These are phyloP conservation scores for Autographa gamma DNA, from an alignment of 2,888 invertebrate species.

Conservation along the genomic window DNA sequence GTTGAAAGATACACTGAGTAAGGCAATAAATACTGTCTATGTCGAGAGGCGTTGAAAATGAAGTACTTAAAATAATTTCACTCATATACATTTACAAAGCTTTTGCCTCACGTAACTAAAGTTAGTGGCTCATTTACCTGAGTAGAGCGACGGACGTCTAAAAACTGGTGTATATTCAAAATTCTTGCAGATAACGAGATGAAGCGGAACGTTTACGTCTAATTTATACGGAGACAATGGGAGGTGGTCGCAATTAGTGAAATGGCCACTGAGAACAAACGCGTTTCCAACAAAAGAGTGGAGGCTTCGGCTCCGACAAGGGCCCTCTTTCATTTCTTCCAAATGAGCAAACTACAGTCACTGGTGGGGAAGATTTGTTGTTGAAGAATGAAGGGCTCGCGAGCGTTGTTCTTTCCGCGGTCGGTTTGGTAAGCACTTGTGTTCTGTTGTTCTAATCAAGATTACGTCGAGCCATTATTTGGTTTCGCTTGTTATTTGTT, in stretches of 20 bases:
- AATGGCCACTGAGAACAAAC: slow-evolving; percentile 87
- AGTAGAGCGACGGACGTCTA: slow-evolving; percentile 37
- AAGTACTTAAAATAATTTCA: slow-evolving; percentile 54
- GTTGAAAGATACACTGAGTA: slow-evolving; percentile 54
- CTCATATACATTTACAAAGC: slow-evolving; percentile 43
- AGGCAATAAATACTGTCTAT: slow-evolving; percentile 50
- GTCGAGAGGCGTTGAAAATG: slow-evolving; percentile 52
- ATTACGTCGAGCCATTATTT: slow-evolving; percentile 71
- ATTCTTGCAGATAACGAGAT: slow-evolving; percentile 72
- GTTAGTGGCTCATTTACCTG: slow-evolving; percentile 55
- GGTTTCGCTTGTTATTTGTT: slow-evolving; percentile 62
- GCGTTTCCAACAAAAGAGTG: slow-evolving; percentile 84
- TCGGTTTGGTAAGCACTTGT: slow-evolving; percentile 84
- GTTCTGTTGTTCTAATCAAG: slow-evolving; percentile 82
- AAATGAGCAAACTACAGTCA: slow-evolving; percentile 87
- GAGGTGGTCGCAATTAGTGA: slow-evolving; percentile 87
- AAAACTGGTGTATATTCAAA: slow-evolving; percentile 69
- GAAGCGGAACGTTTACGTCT: slow-evolving; percentile 79
- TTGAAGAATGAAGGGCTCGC: slow-evolving; percentile 80
- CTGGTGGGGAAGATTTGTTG: slow-evolving; percentile 85
- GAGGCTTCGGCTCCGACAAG: slow-evolving; percentile 75
- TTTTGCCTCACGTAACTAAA: slow-evolving; percentile 49
- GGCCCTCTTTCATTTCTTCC: slow-evolving; percentile 87
- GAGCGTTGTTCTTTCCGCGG: slow-evolving; percentile 83
- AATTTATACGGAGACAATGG: slow-evolving; percentile 84